These are phyloP conservation scores for Brachymystax lenok DNA, from an alignment of 2,797 vertebrate genomes.

Conservation along the genomic window DNA sequence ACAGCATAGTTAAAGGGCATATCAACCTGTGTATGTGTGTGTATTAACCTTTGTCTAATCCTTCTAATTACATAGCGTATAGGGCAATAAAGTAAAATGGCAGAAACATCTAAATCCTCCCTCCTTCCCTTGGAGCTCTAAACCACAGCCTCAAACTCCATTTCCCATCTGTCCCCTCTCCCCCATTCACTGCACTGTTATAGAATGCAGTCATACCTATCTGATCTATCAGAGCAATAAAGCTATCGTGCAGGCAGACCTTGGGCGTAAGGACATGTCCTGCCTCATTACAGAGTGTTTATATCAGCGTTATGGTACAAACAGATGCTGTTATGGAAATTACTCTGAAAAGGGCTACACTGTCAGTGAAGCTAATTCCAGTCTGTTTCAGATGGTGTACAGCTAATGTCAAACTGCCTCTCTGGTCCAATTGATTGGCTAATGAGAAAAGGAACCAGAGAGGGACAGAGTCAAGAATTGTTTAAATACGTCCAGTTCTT, in stretches of 20 bases:
- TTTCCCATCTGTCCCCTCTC: slow-evolving; percentile 53
- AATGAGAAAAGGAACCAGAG: slow-evolving; percentile 29
- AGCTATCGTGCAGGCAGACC: slow-evolving; percentile 40
- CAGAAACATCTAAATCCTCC: slow-evolving; percentile 39
- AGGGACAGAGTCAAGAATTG: slow-evolving; percentile 6
- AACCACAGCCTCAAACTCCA: slow-evolving; percentile 45
- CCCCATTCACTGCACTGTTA: slow-evolving; percentile 34
- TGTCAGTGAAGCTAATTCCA: slow-evolving; percentile 48
- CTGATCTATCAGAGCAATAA: slow-evolving; percentile 43
- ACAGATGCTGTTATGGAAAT: slow-evolving; percentile 40
- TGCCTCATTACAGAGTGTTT: slow-evolving; percentile 46
- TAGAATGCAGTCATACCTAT: slow-evolving; percentile 31
- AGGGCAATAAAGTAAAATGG: slow-evolving; percentile 52
- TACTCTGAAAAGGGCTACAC: slow-evolving; percentile 38
- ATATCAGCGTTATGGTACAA: slow-evolving; percentile 27
- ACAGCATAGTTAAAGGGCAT: slow-evolving; percentile 54
- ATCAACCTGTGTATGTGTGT: slow-evolving; percentile 30
- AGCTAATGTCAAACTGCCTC: slow-evolving; percentile 47
- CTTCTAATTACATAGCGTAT: slow-evolving; percentile 47
- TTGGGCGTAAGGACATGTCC: slow-evolving; percentile 30
- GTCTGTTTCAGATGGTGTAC: slow-evolving; percentile 52
- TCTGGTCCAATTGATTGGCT: too few species aligned
- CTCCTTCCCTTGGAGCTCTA: slow-evolving; percentile 51
- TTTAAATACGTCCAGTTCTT: slow-evolving; percentile 19
- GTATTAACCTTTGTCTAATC: slow-evolving; percentile 51